Conservation (phyloP, 2,888 invertebrate genomes). For the Acleris sparsana region DNA sequence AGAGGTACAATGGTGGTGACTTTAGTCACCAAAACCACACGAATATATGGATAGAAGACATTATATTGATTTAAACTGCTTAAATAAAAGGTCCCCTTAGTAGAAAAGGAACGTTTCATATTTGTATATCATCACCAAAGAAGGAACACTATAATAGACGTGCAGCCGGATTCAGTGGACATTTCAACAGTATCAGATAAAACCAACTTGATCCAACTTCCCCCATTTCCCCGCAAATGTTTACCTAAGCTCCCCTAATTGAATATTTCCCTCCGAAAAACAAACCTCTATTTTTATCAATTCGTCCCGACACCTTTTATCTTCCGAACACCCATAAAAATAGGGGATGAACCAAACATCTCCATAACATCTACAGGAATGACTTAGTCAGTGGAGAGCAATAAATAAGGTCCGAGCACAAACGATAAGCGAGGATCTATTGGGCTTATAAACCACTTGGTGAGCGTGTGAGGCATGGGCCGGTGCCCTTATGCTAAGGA, state of each 20-base stretch:
- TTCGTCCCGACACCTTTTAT: constrained; percentile 38
- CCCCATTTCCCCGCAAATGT: background rate
- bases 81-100: too few relatives aligned
- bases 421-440: constrained; percentile 76
- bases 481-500: constrained; percentile 56
- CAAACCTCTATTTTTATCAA: constrained; percentile 40
- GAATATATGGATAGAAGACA: too few relatives aligned
- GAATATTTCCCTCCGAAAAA: constrained; percentile 35
- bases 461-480: constrained; percentile 53
- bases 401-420: constrained; percentile 66
- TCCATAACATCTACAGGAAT: constrained; percentile 64
- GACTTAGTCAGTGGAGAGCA: constrained; percentile 66
- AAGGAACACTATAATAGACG: too few relatives aligned
- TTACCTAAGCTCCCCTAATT: constrained; percentile 21
- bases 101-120: too few relatives aligned
- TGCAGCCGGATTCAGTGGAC: background rate
- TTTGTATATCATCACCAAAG: too few relatives aligned
- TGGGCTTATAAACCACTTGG: constrained; percentile 73
- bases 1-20: too few relatives aligned
- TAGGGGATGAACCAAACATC: constrained; percentile 59
- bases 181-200: constrained; percentile 1
- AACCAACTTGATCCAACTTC: background rate
- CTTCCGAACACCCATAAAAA: constrained; percentile 38
- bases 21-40: too few relatives aligned
- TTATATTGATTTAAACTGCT: too few relatives aligned